Evolutionary conservation across 1,140 invertebrate genomes (phyloP), one percentile per base, ranked within the genome.

Genomic region (Megalopta genalis): DNA sequence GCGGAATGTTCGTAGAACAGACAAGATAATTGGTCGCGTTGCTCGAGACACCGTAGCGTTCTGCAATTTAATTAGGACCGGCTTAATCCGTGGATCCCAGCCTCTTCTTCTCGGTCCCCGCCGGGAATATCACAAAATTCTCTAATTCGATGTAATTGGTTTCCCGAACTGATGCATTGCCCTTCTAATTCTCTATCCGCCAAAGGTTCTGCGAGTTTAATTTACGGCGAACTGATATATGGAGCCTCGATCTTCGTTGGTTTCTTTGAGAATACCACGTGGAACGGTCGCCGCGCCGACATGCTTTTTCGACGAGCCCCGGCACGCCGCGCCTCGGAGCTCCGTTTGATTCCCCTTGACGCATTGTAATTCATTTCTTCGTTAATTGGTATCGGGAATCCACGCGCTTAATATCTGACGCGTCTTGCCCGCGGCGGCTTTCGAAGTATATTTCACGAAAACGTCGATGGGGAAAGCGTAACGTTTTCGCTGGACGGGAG

Each of bases 111-210:
- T 57, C 32, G n/a, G 21, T 18, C n/a, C 5, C 21, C 25, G 18
- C 12, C 21, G 5, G 12, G 2, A 37, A 73, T n/a, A 25, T 64
- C 21, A 52, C 27, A n/a, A 39, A 32, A 66, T 39, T 25, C 42
- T 14, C 46, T 57, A 66, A 66, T 75, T 66, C 16, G 4, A 23
- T 68, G 37, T 76, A 76, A 76, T 76, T 76, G 52, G 73, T 39
- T 68, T 54, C 18, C n/a, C 5, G n/a, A 12, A 25, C 57, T 67
- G 52, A 76, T 42, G 23, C 46, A 68, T 76, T 32, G 27, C 32
- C n/a, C 23, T 54, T 27, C 32, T 57, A 57, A 66, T 75, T 57
- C 32, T 39, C 32, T 16, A 49, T 18, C 23, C 27, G 12, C 23
- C 39, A n/a, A 39, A 25, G 5, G 6, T 25, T 1, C 12, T 23